phyloP scores from a whole-genome alignment of 1,140 invertebrate species.

The Theocolax elegans region DNA sequence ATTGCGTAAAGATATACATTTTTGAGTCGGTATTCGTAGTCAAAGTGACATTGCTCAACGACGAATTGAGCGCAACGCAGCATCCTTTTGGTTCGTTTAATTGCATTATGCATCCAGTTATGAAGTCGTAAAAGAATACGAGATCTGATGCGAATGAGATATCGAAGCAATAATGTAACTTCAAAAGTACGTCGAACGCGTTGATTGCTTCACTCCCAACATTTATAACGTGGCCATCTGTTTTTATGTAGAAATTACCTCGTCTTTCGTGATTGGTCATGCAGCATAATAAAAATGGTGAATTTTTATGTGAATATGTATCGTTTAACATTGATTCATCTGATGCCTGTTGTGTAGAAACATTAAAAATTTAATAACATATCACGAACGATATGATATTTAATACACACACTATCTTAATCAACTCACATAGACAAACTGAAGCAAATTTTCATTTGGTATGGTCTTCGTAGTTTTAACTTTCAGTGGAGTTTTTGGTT shows the following conservation, averaged over 20 bases:
- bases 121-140: conserved; percentile 40
- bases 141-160: conserved; percentile 37
- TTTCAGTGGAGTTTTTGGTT: conserved; percentile 14
- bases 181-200: conserved; percentile 34
- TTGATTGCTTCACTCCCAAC: conserved; percentile 1
- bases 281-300: conserved; percentile 24
- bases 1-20: conserved; percentile 1
- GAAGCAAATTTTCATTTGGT: conserved; percentile 38
- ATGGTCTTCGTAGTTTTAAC: conserved; percentile 19
- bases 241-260: conserved; percentile 31
- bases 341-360: background rate
- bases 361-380: too few species aligned
- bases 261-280: conserved; percentile 17
- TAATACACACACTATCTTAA: background rate
- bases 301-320: conserved; percentile 5
- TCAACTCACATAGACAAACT: conserved; percentile 31
- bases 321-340: conserved; percentile 10
- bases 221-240: conserved; percentile 30
- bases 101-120: conserved; percentile 39
- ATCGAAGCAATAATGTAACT: conserved; percentile 38
- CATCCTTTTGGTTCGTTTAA: conserved; percentile 37
- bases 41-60: conserved; percentile 21
- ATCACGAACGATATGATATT: too few species aligned
- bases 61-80: conserved; percentile 33
- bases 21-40: background rate